phyloP scores from a whole-genome alignment of 2,888 invertebrate species.

The Macrosiphum euphorbiae region DNA sequence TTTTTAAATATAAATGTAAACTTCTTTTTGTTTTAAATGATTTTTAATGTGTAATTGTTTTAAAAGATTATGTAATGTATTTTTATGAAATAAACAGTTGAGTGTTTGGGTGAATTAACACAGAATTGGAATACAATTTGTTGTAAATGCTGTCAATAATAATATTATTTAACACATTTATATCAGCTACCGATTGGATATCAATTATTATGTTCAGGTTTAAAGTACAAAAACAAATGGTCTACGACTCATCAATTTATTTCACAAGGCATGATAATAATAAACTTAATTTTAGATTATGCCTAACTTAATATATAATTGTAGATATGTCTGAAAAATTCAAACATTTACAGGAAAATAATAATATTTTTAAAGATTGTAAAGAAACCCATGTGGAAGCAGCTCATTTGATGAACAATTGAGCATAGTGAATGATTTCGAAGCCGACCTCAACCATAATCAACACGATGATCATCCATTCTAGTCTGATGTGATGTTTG shows the following conservation, averaged over 20 bases:
- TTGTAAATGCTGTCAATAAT: background rate
- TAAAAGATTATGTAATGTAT: background rate
- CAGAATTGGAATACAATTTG: background rate
- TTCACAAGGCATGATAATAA: background rate
- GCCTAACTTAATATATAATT: background rate
- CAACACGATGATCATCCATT: constrained; percentile 97
- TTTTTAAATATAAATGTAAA: background rate
- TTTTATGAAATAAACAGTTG: constrained; percentile 34
- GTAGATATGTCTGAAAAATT: background rate
- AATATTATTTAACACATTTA: background rate
- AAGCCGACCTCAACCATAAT: constrained; percentile 95
- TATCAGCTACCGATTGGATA: background rate
- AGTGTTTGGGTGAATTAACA: background rate
- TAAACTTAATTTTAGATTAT: background rate
- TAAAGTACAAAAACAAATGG: background rate
- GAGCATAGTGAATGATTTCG: constrained; percentile 79
- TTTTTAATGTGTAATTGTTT: constrained; percentile 16
- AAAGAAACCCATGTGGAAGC: background rate
- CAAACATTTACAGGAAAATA: background rate
- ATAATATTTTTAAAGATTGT: background rate
- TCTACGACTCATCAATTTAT: background rate
- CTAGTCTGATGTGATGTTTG: constrained; percentile 90
- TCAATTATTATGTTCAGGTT: background rate
- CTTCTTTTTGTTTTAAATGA: background rate
- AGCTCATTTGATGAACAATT: constrained; percentile 19